Percentiles rank a stretch among this genome's conserved stretches.
Conservation (phyloP, 2,797 vertebrate genomes). For the Neosilurus hyrtlii region DNA sequence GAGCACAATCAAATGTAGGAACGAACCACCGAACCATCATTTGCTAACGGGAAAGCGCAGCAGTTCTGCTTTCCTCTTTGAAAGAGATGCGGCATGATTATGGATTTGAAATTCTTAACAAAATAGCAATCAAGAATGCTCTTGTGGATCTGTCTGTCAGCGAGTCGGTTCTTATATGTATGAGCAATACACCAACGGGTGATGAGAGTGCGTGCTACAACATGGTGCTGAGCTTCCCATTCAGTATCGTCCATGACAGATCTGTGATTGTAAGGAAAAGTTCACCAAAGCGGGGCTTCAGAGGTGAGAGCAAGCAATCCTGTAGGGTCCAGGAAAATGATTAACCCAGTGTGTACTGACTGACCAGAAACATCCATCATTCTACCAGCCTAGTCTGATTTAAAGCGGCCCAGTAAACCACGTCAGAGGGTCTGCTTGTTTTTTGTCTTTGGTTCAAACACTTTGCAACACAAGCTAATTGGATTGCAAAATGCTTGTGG, state of each 20-base stretch:
- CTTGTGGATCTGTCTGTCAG: not conserved
- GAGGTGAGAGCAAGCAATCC: slow-evolving; percentile 2
- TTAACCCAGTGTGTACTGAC: not conserved
- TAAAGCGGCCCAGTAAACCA: not conserved
- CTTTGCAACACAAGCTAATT: no score
- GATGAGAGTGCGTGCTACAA: not conserved
- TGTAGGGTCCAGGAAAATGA: not conserved
- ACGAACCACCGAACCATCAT: not conserved
- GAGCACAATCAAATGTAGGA: not conserved
- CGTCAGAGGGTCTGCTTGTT: not conserved
- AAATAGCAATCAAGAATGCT: not conserved
- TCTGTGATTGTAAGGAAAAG: not conserved
- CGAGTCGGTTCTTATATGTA: not conserved
- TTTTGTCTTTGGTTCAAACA: not conserved
- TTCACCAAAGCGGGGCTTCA: not conserved
- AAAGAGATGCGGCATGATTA: not conserved
- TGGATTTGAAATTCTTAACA: not conserved
- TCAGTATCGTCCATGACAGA: not conserved
- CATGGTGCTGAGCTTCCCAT: not conserved
- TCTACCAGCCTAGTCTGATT: not conserved
- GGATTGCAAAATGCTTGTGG: no score
- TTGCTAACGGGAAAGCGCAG: not conserved
- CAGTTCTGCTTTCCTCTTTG: not conserved
- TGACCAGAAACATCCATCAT: not conserved
- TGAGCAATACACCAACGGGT: no score